phyloP scores from a whole-genome alignment of 2,113 vertebrate species.

The Carassius carassius region DNA sequence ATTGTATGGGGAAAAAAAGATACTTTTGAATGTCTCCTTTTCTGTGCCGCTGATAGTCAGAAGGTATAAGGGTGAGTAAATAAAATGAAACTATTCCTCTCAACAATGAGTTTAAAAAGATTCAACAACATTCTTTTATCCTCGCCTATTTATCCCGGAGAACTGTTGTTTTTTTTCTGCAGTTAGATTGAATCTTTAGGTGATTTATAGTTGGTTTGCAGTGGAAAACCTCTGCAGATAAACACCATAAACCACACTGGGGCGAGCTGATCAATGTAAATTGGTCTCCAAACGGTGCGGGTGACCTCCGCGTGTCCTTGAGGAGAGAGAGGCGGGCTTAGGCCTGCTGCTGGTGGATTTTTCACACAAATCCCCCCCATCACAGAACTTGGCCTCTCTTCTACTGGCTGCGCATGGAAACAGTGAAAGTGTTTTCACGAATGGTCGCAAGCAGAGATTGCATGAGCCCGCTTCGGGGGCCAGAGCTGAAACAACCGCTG shows the following conservation, averaged over 20 bases:
- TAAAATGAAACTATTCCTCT: neutral
- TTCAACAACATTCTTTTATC: neutral
- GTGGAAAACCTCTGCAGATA: conserved; percentile 58
- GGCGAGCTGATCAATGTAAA: conserved; percentile 72
- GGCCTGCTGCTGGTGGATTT: conserved; percentile 27
- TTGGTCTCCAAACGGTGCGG: conserved; percentile 59
- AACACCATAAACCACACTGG: conserved; percentile 55
- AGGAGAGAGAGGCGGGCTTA: conserved; percentile 46
- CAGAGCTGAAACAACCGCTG: neutral
- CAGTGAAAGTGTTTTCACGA: neutral
- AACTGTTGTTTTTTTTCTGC: conserved; percentile 41
- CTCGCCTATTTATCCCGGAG: conserved; percentile 34
- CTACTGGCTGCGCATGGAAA: neutral
- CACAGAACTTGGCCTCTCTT: conserved; percentile 15
- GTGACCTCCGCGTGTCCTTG: conserved; percentile 71
- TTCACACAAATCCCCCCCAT: conserved; percentile 11
- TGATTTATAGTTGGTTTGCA: conserved; percentile 68
- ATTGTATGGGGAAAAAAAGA: neutral
- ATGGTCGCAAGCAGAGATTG: neutral
- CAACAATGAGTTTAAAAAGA: neutral
- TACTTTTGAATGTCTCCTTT: neutral
- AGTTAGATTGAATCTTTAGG: conserved; percentile 52
- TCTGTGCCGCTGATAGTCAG: neutral
- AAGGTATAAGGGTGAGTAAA: neutral
- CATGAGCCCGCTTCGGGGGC: neutral